Evolutionary conservation across 2,888 invertebrate species (phyloP), one percentile per base, ranked within the genome.

Genomic region (Hypsopygia costalis): DNA sequence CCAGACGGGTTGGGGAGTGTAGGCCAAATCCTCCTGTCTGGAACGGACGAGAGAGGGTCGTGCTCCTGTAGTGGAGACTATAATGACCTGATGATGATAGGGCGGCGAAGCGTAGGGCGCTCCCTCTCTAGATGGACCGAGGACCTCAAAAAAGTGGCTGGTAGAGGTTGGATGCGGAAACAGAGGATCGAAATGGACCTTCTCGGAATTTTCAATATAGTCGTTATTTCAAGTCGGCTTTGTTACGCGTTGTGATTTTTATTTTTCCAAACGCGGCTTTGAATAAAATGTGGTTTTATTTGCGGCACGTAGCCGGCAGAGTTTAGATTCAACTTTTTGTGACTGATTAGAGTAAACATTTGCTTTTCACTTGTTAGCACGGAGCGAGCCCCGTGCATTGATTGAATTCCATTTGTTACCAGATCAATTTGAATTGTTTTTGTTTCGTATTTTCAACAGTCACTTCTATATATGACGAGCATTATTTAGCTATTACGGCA

Each of bases 331-430:
- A 41, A 41, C 44, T 47, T 47, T 50, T 53, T 50, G 46, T 46
- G 37, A 43, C 51, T 51, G 51, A 53, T 53, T 53, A 51, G 34
- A 46, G 50, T 45, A 51, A 51, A 51, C 33, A 47, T 51, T 51
- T 47, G 34, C 35, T 46, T 31, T 46, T 28, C 38, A 43, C 40
- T 46, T 46, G 46, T 46, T 43, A 27, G 37, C 11, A 27, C 27
- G 10, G 11, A 27, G 33, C 33, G 25, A 22, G 32, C 28, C 11
- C 11, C 16, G 39, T 27, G 11, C 41, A 37, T 34, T 42, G 34
- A 42, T 37, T 42, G 34, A 34, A 37, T 40, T 42, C 29, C 34
- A 42, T 20, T 37, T 39, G 33, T 28, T 39, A 20, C 27, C 33
- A 11, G 33, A 33, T 28, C 39, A 32, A 11, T 16, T 31, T 25